Conservation (phyloP, 2,888 invertebrate genomes). For the Drosophila buzzatii region DNA sequence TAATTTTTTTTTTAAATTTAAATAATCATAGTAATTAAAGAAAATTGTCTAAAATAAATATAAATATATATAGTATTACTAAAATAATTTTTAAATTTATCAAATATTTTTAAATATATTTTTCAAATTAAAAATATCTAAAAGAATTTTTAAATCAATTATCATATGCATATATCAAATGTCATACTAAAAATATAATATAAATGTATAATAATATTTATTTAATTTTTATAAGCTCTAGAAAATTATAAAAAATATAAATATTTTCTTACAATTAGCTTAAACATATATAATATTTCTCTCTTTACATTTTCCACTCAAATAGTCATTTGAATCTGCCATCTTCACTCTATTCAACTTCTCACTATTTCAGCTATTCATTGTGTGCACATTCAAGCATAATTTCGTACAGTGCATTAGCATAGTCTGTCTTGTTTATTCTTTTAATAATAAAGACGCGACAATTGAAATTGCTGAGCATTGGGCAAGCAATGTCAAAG, state of each 20-base stretch:
- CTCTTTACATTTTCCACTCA: neutral
- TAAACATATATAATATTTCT: neutral
- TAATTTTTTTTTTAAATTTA: too few species aligned
- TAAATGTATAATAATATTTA: neutral
- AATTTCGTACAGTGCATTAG: slow-evolving; percentile 1
- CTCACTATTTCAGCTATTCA: neutral
- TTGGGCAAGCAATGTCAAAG: slow-evolving; percentile 42
- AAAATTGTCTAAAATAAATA: too few species aligned
- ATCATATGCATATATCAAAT: too few species aligned
- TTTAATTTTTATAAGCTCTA: neutral
- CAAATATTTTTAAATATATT: too few species aligned
- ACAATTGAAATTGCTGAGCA: slow-evolving; percentile 14
- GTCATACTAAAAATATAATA: neutral
- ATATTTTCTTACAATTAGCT: neutral
- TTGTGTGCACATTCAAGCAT: neutral
- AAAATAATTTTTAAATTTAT: too few species aligned
- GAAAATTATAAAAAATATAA: neutral
- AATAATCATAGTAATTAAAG: too few species aligned
- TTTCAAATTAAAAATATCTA: too few species aligned
- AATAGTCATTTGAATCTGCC: neutral
- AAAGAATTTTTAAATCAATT: too few species aligned
- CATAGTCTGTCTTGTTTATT: neutral
- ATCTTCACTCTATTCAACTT: neutral
- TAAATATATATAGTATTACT: too few species aligned
- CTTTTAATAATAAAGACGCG: slow-evolving; percentile 1